Evolutionary conservation across 2,888 invertebrate species (phyloP), one percentile per base, ranked within the genome.

Genomic region (Aphodius granarius): DNA sequence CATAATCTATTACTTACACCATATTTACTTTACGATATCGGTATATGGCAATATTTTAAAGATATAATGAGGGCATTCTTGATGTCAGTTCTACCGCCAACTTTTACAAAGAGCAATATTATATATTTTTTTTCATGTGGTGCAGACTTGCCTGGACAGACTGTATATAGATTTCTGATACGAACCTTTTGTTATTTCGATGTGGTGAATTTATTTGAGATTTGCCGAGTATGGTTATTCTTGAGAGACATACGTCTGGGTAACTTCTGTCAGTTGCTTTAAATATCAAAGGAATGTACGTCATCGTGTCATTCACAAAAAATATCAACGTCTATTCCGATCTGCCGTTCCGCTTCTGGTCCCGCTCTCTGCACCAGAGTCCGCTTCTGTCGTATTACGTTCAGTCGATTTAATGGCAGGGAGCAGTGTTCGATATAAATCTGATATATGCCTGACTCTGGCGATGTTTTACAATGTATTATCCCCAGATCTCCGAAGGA

Each of bases 201-300:
- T n/a, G n/a, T n/a, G n/a, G n/a, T n/a, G n/a, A n/a, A n/a, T n/a
- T n/a, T n/a, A n/a, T n/a, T n/a, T n/a, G n/a, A n/a, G n/a, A n/a
- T n/a, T n/a, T n/a, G n/a, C n/a, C n/a, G n/a, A n/a, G n/a, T 71
- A 20, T 71, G 18, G 22, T n/a, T 43, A 43, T 43, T 43, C 43
- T 43, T 43, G 43, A 9, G 13, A 43, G 43, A 43, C 43, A 23
- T 16, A 73, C 43, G 73, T 65, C 66, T 18, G 71, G 43, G n/a
- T 23, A 62, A 63, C 16, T 16, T 5, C 17, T 77, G 77, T 74
- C 77, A 77, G 77, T 75, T 75, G 72, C 75, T 77, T 77, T 77
- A 72, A 77, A 77, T 77, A 75, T 77, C 77, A 77, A 77, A 77
- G 77, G 65, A 17, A 66, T 68, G 68, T 71, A 63, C 77, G 66